Conservation (phyloP, 2,113 vertebrate genomes). For the Ardeotis arabs region DNA sequence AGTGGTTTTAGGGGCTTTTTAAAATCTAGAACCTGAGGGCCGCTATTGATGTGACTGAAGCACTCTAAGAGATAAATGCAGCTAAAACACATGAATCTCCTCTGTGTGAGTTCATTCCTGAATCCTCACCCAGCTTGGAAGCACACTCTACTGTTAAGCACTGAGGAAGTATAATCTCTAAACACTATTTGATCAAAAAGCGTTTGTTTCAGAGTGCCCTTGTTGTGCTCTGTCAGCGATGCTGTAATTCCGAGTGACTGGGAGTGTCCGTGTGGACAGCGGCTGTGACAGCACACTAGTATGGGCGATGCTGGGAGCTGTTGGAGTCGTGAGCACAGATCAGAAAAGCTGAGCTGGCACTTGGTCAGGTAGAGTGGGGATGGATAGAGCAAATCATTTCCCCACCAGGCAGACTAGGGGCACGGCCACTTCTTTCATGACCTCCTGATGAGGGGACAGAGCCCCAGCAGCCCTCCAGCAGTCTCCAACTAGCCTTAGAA, state of each 20-base stretch:
- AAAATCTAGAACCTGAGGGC: background rate
- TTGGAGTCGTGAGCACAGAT: background rate
- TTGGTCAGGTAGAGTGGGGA: background rate
- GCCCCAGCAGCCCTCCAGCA: background rate
- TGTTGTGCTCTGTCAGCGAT: background rate
- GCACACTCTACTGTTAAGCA: background rate
- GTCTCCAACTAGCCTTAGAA: background rate
- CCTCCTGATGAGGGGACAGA: background rate
- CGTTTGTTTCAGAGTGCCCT: background rate
- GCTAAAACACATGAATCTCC: background rate
- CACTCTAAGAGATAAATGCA: background rate
- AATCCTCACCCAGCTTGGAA: background rate
- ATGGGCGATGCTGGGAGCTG: background rate
- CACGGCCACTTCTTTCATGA: background rate
- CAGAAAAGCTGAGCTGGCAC: background rate
- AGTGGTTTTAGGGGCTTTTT: background rate
- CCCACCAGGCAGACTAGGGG: background rate
- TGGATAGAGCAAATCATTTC: background rate
- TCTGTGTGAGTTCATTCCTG: background rate
- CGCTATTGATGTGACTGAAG: background rate
- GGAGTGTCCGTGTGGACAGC: background rate
- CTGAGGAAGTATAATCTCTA: background rate
- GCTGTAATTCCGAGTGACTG: background rate
- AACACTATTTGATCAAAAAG: background rate
- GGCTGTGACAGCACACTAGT: background rate